Conservation (phyloP, 2,113 vertebrate species). For the Reinhardtius hippoglossoides region DNA sequence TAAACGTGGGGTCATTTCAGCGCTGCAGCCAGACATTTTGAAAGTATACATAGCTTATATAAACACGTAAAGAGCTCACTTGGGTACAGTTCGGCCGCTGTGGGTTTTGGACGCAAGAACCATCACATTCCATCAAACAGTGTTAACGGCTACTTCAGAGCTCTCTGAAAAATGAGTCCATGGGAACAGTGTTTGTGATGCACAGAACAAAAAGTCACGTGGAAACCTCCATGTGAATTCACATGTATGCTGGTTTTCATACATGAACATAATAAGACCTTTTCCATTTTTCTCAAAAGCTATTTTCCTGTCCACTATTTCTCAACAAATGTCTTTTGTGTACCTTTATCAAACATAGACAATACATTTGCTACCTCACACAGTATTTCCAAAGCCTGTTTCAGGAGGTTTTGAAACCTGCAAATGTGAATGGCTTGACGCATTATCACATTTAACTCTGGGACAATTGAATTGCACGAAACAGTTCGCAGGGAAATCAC, state of each 20-base stretch:
- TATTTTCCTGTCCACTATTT: not conserved
- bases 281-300: too few relatives aligned
- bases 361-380: not conserved
- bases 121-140: constrained; percentile 38
- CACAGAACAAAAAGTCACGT: not conserved
- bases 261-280: too few relatives aligned
- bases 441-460: not conserved
- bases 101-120: constrained; percentile 47
- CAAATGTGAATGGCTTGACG: not conserved
- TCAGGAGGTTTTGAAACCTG: not conserved
- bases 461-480: not conserved
- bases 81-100: constrained; percentile 43
- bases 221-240: not conserved
- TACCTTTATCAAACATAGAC: not conserved
- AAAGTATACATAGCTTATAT: constrained; percentile 46
- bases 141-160: constrained; percentile 19
- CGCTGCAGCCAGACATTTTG: constrained; percentile 39
- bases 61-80: constrained; percentile 44
- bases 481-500: not conserved
- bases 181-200: constrained; percentile 18
- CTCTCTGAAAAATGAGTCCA: not conserved
- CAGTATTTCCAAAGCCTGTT: not conserved
- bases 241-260: constrained; percentile 10
- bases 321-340: not conserved
- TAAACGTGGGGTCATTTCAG: constrained; percentile 33